Evolutionary conservation across 2,113 vertebrate genomes (phyloP).

Genomic region (Ellobius talpinus): DNA sequence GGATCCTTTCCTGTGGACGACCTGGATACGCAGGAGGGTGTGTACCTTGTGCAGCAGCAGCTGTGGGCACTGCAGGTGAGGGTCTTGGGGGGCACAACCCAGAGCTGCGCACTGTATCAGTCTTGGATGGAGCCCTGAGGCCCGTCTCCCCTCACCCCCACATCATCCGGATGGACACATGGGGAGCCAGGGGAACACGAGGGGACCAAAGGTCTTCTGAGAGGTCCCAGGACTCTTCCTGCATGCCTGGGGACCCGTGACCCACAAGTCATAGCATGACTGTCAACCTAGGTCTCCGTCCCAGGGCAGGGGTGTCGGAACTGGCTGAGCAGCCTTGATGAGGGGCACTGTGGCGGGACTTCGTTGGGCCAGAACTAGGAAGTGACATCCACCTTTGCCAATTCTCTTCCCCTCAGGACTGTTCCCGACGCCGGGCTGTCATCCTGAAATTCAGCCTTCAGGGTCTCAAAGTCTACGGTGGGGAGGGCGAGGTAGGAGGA

Average conservation of each 20-base stretch:
- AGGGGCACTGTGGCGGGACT: background rate
- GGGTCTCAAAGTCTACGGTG: constrained; percentile 95
- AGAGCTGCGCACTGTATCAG: background rate
- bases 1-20: constrained; percentile 95
- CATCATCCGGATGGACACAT: background rate
- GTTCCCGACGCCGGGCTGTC: constrained; percentile 88
- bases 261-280: background rate
- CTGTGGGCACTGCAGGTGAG: constrained; percentile 91
- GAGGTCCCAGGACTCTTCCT: background rate
- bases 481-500: constrained; percentile 91
- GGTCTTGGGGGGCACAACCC: no score
- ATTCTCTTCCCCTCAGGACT: constrained; percentile 85
- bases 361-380: background rate
- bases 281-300: background rate
- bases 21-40: constrained; percentile 90
- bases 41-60: constrained; percentile 88
- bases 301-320: background rate
- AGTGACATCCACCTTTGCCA: background rate
- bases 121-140: background rate
- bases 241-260: background rate
- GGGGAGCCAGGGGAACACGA: background rate
- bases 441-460: constrained; percentile 94
- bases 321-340: background rate
- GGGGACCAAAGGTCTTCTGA: background rate
- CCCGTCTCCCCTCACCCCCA: background rate